Base-by-base conservation (phyloP, 1,140 invertebrate genomes). In the Sycophaga agraensis region DNA sequence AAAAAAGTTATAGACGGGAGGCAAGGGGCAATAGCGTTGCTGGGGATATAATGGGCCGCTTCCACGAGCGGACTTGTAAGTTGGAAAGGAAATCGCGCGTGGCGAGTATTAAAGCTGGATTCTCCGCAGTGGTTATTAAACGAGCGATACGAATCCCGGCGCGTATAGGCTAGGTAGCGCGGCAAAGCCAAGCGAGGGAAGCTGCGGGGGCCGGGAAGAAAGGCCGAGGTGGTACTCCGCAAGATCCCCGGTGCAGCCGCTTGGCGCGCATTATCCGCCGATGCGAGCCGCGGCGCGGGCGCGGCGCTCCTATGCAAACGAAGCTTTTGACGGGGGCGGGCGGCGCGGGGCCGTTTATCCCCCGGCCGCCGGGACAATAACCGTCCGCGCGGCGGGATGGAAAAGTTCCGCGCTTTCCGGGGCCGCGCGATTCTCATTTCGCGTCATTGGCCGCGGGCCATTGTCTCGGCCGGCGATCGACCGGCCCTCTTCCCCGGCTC, bases 111-210 rank as follows among this genome's bases (percentile, higher is more conserved):
- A 69, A 69, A 71, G 64, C 61, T 51, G 68, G 68, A 68, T 69
- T 69, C 63, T 56, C 57, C 34, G 39, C 61, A 66, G 68, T 69
- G 66, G 66, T 71, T 71, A 71, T 69, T 69, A 69, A 71, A 66
- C 63, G 63, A 69, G 68, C 67, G 70, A 68, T 68, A 66, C 67
- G 60, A 59, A 57, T 46, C 40, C 60, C 28, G 37, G 34, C 31
- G 22, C 2, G 50, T 28, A 21, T 17, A 21, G 26, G 11, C 16
- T 12, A n/a, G 17, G 24, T 65, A 59, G 58, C 11, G 26, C 37
- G 54, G 26, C 37, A 51, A 66, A 59, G 59, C 50, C 63, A 63
- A 64, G 28, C 53, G 57, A 21, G 21, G 12, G 31, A n/a, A n/a
- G n/a, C n/a, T n/a, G n/a, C n/a, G n/a, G n/a, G n/a, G n/a, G n/a